Evolutionary conservation across 2,113 vertebrate genomes (phyloP).

Genomic region (Carassius auratus): DNA sequence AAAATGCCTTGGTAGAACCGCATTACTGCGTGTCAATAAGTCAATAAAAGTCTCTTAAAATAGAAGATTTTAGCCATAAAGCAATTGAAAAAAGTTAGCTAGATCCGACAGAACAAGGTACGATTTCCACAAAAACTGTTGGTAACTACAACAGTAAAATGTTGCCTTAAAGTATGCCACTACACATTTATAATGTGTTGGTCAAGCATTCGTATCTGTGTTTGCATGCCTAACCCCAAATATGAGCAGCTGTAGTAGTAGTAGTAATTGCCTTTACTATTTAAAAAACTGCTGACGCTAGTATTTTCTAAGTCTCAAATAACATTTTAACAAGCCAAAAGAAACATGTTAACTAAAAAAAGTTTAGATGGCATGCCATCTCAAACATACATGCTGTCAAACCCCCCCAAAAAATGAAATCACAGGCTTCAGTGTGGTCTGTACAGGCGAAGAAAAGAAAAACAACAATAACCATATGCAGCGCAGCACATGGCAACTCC

Average conservation of each 20-base stretch:
- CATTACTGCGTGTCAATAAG: background rate
- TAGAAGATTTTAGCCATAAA: background rate
- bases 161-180: background rate
- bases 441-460: background rate
- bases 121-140: too few species aligned
- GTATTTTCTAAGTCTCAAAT: background rate
- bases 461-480: slow-evolving; percentile 6
- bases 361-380: background rate
- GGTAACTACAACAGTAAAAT: too few species aligned
- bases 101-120: too few species aligned
- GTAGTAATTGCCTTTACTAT: slow-evolving; percentile 2
- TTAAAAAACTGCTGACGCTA: background rate
- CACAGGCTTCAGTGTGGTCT: background rate
- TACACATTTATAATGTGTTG: background rate
- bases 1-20: background rate
- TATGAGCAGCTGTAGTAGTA: background rate
- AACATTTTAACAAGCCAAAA: background rate
- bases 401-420: slow-evolving; percentile 1
- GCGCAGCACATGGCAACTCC: background rate
- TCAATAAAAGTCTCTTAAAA: background rate
- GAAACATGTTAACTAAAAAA: background rate
- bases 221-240: background rate
- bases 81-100: background rate
- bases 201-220: background rate
- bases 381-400: background rate